Conservation (phyloP, 2,888 invertebrate genomes). For the Agonopterix arenella region DNA sequence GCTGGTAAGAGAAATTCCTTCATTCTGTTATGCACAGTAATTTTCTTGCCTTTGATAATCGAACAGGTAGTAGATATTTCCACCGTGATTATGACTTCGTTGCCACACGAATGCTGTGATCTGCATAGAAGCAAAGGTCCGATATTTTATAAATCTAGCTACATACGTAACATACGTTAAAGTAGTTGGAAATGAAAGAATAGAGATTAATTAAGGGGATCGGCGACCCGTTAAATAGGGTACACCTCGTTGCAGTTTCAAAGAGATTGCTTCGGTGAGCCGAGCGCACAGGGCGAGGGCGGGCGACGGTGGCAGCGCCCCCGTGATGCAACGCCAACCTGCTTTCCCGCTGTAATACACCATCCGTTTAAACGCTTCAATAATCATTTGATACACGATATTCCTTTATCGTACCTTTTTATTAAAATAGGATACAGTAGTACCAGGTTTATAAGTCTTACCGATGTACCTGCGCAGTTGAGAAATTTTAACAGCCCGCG, state of each 20-base stretch:
- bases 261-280: slow-evolving; percentile 48
- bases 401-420: too few relatives aligned
- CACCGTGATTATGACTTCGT: too few relatives aligned
- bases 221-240: slow-evolving; percentile 56
- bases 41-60: too few relatives aligned
- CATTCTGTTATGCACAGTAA: neutral
- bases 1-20: slow-evolving; percentile 42
- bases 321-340: slow-evolving; percentile 17
- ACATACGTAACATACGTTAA: too few relatives aligned
- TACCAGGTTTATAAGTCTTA: too few relatives aligned
- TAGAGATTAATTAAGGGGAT: slow-evolving; percentile 54
- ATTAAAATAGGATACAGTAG: too few relatives aligned
- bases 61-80: too few relatives aligned
- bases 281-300: slow-evolving; percentile 15
- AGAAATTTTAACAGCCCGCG: too few relatives aligned
- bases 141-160: too few relatives aligned
- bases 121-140: too few relatives aligned
- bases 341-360: slow-evolving; percentile 13
- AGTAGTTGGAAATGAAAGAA: neutral
- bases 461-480: too few relatives aligned
- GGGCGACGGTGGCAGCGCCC: slow-evolving; percentile 9
- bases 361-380: slow-evolving; percentile 13
- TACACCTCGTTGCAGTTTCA: slow-evolving; percentile 48
- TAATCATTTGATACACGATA: neutral
- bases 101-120: too few relatives aligned